phyloP scores from a whole-genome alignment of 2,113 vertebrate genomes.

The Scartelaos histophorus region DNA sequence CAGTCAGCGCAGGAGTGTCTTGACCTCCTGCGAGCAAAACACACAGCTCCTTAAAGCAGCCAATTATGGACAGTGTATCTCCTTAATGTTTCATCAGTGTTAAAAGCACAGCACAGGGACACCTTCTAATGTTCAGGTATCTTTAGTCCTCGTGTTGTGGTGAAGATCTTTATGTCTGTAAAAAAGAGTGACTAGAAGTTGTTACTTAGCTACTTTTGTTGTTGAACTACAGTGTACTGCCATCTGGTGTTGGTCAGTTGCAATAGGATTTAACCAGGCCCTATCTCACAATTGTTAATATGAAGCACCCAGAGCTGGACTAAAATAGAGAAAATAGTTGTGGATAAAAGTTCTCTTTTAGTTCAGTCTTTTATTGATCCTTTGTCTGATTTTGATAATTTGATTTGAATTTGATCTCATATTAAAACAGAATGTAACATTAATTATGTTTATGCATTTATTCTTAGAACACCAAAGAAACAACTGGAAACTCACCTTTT shows the following conservation, averaged over 20 bases:
- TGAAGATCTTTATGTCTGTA: not conserved
- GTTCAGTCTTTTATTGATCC: not conserved
- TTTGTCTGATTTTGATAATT: not conserved
- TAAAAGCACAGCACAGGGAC: not conserved
- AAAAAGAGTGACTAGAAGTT: not conserved
- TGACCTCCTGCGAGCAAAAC: slow-evolving; percentile 62
- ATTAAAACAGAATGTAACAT: not conserved
- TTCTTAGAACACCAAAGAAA: no score
- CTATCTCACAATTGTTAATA: not conserved
- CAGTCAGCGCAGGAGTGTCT: slow-evolving; percentile 56
- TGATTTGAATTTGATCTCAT: not conserved
- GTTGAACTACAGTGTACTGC: not conserved
- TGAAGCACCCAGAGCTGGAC: not conserved
- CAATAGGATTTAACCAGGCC: not conserved
- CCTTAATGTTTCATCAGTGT: slow-evolving; percentile 6
- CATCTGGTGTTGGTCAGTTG: not conserved
- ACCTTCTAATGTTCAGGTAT: slow-evolving; percentile 1
- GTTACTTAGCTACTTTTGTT: not conserved
- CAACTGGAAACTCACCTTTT: no score
- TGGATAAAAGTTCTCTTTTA: not conserved
- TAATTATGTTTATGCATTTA: not conserved
- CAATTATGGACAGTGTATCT: slow-evolving; percentile 10
- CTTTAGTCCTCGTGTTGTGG: not conserved
- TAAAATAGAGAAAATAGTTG: not conserved
- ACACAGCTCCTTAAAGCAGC: slow-evolving; percentile 1